phyloP scores from a whole-genome alignment of 2,113 vertebrate genomes.

The Eubucco bourcierii region DNA sequence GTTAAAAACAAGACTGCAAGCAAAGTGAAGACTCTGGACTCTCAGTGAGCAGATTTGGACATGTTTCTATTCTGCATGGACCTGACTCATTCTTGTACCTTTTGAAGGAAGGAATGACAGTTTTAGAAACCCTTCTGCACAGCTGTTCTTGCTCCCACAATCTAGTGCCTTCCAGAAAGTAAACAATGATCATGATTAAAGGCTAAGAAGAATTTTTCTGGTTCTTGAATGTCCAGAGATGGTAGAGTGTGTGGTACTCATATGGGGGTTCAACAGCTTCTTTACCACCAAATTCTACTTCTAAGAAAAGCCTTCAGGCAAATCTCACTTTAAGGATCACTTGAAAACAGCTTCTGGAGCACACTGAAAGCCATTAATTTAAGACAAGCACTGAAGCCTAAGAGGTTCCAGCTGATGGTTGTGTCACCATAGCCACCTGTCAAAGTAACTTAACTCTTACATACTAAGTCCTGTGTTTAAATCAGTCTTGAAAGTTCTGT shows the following conservation, averaged over 20 bases:
- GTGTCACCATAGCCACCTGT: fast-evolving
- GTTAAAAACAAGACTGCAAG: background rate
- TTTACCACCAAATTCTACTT: background rate
- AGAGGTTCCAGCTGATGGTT: background rate
- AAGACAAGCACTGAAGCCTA: background rate
- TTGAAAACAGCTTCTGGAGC: background rate
- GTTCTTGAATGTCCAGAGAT: background rate
- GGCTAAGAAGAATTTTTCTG: background rate
- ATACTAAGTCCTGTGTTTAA: background rate
- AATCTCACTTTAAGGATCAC: background rate
- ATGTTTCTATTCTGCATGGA: background rate
- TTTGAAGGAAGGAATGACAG: background rate
- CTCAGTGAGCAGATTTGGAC: background rate
- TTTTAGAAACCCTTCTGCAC: background rate
- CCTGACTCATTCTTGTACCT: background rate
- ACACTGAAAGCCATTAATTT: background rate
- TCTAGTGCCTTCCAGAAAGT: background rate
- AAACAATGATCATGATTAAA: background rate
- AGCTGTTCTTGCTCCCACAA: background rate
- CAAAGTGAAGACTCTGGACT: background rate
- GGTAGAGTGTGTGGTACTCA: background rate
- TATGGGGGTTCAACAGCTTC: background rate
- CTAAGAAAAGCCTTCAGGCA: background rate
- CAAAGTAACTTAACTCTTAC: background rate
- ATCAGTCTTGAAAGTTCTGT: background rate